Base-by-base conservation (phyloP, 2,113 vertebrate species). In the Aplodontia rufa region DNA sequence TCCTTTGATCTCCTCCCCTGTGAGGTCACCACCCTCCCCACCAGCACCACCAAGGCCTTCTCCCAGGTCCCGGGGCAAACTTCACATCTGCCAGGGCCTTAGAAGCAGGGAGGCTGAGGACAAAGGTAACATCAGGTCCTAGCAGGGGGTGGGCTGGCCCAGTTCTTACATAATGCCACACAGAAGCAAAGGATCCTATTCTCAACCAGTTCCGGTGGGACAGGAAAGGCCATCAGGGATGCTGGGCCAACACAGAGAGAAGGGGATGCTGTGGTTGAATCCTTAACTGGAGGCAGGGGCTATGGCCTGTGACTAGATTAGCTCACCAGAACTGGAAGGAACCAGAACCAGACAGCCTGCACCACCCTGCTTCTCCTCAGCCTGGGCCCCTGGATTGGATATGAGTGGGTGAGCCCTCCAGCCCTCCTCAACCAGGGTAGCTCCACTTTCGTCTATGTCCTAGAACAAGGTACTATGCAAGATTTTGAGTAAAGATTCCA, bases 1-100 rank as follows among this genome's bases (percentile, higher is more conserved):
- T 95, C 72, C 95, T 96, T 90, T 97, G 96, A 97, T 97, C 92
- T 91, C 93, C 91, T 96, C 91, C 91, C 79, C 89, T 91, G 93
- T 93, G 94, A 96, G 94, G 91, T 97, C 95, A 95, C 90, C 53
- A 86, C 66, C 86, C 49, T 35, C 58, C 55, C 62, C 12, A 60
- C 58, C 58, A 60, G 24, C 37, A 60, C 58, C 58, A 60, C 24
- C 58, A 17, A 30, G 80, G 90, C 86, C 49, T 90, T 87, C 78
- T 86, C 95, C 80, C 90, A 85, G 94, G 66, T 72, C 88, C 86
- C 78, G 89, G 72, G 80, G 94, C 87, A 93, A 76, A 81, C 68
- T 87, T 85, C 88, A 66, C 94, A 86, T 95, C 95, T 91, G 78
- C 86, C 92, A 45, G 55, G 55, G 35, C 58, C 92, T 88, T 2